These are phyloP conservation scores for Frankliniella fusca DNA, from an alignment of 2,888 invertebrate genomes.

Conservation along the genomic window DNA sequence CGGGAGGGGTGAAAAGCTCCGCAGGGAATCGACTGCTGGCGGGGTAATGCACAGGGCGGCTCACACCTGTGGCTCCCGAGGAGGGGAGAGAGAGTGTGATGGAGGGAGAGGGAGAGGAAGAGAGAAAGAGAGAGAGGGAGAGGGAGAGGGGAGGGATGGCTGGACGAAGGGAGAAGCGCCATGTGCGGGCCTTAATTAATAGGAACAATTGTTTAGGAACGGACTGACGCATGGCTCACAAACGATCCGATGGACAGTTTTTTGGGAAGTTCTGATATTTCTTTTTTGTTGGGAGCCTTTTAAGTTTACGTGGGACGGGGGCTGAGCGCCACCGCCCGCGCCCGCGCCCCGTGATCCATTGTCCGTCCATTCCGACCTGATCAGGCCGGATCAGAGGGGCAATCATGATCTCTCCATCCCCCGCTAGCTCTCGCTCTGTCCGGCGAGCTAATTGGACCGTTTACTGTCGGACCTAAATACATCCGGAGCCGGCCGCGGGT, in stretches of 20 bases:
- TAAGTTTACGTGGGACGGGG: too few relatives aligned
- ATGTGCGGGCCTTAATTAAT: constrained; percentile 3
- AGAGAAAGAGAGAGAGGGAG: neutral
- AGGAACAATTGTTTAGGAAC: neutral
- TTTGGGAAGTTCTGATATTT: too few relatives aligned
- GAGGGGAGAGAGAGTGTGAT: neutral
- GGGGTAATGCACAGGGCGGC: neutral
- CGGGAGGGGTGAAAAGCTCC: neutral
- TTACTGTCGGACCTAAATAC: neutral
- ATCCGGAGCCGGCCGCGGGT: neutral
- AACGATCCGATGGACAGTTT: too few relatives aligned
- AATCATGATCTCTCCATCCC: neutral
- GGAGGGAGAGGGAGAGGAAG: neutral
- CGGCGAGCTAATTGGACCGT: neutral
- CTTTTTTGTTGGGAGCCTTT: too few relatives aligned
- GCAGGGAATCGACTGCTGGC: neutral
- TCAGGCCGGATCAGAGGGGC: too few relatives aligned
- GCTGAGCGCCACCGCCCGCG: too few relatives aligned
- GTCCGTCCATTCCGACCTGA: too few relatives aligned
- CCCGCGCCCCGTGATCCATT: too few relatives aligned
- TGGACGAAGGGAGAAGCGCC: neutral
- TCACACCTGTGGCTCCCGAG: neutral
- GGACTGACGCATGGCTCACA: neutral
- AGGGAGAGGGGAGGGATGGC: neutral
- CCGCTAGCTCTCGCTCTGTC: neutral